phyloP scores from a whole-genome alignment of 1,140 invertebrate genomes.

The Callitettix versicolor region DNA sequence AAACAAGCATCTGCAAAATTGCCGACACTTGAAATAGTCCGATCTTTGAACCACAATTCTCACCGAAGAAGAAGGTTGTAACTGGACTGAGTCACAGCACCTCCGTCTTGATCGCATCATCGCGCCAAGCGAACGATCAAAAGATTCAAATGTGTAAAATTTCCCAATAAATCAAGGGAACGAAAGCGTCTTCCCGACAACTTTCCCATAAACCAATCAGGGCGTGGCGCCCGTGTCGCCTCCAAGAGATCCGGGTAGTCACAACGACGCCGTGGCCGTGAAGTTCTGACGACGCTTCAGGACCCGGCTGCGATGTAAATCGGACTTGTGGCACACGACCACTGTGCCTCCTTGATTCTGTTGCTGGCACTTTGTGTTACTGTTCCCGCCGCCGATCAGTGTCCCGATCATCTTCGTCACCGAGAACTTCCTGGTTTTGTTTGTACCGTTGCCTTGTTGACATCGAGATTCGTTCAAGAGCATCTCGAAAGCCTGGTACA shows the following conservation, averaged over 20 bases:
- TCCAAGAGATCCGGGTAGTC: constrained; percentile 29
- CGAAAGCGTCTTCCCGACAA: too few relatives aligned
- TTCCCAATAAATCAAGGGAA: too few relatives aligned
- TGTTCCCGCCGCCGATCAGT: constrained; percentile 42
- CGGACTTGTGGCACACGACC: constrained; percentile 42
- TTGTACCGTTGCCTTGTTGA: constrained; percentile 34
- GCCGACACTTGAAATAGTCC: too few relatives aligned
- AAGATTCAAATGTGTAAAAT: too few relatives aligned
- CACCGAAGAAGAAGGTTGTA: too few relatives aligned
- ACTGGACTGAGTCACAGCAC: too few relatives aligned
- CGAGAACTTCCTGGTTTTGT: constrained; percentile 52
- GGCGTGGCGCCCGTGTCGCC: not conserved
- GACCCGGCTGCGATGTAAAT: constrained; percentile 42
- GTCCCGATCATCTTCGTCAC: constrained; percentile 71
- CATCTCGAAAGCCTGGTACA: constrained; percentile 56
- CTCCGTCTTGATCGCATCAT: too few relatives aligned
- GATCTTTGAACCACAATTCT: too few relatives aligned
- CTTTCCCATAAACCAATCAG: too few relatives aligned
- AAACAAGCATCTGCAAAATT: too few relatives aligned
- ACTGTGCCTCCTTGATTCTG: constrained; percentile 40
- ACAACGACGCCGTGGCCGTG: constrained; percentile 43
- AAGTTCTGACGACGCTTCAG: constrained; percentile 43
- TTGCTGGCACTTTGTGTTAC: constrained; percentile 29
- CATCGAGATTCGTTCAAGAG: constrained; percentile 51
- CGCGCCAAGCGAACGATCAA: too few relatives aligned